phyloP scores from a whole-genome alignment of 2,113 vertebrate genomes.

The Odontophorus gujanensis region DNA sequence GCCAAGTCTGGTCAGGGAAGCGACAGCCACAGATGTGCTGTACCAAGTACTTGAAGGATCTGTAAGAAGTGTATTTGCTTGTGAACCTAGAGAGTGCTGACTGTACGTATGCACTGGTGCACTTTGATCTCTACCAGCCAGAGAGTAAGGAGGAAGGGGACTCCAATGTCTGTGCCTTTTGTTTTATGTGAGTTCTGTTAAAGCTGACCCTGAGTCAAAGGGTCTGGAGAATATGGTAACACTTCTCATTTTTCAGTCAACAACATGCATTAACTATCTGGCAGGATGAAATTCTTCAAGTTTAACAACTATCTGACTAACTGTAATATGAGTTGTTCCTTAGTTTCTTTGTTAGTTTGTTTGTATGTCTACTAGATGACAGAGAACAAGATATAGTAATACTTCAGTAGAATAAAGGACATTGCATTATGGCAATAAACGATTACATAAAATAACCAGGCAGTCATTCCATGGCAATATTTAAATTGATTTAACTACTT shows the following conservation, averaged over 20 bases:
- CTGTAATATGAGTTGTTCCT: not conserved
- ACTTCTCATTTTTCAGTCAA: too few relatives aligned
- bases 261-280: not conserved
- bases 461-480: not conserved
- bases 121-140: not conserved
- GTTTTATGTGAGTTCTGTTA: not conserved
- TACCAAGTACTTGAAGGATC: not conserved
- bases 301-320: not conserved
- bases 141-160: not conserved
- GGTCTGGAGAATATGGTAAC: too few relatives aligned
- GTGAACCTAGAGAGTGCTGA: not conserved
- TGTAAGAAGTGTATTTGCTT: not conserved
- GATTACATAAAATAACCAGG: not conserved
- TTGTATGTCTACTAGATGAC: not conserved
- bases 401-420: not conserved
- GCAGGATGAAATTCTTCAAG: not conserved
- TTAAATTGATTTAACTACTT: not conserved
- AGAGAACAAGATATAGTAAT: not conserved
- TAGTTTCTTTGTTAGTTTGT: not conserved
- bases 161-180: not conserved
- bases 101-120: not conserved
- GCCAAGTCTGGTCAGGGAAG: not conserved
- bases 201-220: not conserved
- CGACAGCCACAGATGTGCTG: not conserved
- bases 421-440: not conserved